These are phyloP conservation scores for Ctenoplectra terminalis DNA, from an alignment of 1,140 invertebrate species.

Conservation along the genomic window DNA sequence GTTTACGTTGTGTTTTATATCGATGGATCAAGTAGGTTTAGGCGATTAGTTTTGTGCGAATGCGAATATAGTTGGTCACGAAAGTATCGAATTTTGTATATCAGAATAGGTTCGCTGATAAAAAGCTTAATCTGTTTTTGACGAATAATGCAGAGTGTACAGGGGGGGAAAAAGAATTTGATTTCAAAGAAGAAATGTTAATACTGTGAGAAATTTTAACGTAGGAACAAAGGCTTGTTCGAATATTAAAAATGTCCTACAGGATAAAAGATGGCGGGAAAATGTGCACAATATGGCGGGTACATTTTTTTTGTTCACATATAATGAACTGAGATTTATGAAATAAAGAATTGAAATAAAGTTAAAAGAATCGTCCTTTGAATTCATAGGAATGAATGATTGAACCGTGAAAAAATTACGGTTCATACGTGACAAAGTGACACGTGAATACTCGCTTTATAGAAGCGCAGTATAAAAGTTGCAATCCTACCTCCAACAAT, in stretches of 20 bases:
- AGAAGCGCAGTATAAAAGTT: too few relatives aligned
- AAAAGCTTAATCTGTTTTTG: too few relatives aligned
- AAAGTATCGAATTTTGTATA: too few relatives aligned
- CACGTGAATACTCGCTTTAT: not conserved
- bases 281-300: not conserved
- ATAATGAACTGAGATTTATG: not conserved
- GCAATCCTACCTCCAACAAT: not conserved
- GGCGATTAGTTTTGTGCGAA: too few relatives aligned
- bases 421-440: constrained; percentile 41
- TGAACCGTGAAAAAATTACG: constrained; percentile 46
- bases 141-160: too few relatives aligned
- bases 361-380: not conserved
- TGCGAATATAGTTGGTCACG: too few relatives aligned
- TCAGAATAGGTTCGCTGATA: too few relatives aligned
- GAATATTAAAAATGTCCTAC: not conserved
- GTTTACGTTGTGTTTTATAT: not conserved
- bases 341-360: not conserved
- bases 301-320: not conserved
- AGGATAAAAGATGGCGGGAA: not conserved
- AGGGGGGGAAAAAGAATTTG: too few relatives aligned
- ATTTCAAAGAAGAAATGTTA: not conserved
- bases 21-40: too few relatives aligned
- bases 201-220: not conserved
- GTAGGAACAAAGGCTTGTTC: too few relatives aligned
- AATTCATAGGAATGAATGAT: not conserved